These are phyloP conservation scores for Cryptocheilus praepositus DNA, from an alignment of 2,888 invertebrate species.

Conservation along the genomic window DNA sequence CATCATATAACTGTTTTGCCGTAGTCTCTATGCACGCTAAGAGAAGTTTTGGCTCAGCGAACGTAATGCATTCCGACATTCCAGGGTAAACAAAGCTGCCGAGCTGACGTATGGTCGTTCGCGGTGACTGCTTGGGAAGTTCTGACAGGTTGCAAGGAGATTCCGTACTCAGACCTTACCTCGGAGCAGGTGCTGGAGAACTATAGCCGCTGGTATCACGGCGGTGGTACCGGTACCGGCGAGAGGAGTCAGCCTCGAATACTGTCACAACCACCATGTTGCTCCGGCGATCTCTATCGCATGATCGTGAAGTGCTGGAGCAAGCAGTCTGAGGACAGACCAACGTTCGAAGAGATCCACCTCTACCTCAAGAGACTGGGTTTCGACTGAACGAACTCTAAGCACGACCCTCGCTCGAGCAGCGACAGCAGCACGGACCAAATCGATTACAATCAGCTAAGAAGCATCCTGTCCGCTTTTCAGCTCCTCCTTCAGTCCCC, in stretches of 20 bases:
- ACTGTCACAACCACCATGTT: constrained; percentile 82
- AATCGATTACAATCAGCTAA: constrained; percentile 71
- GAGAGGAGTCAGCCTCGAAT: constrained; percentile 76
- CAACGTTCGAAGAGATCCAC: constrained; percentile 91
- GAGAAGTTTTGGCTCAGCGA: too few relatives aligned
- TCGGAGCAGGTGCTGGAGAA: constrained; percentile 90
- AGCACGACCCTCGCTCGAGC: constrained; percentile 36
- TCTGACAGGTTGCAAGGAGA: constrained; percentile 85
- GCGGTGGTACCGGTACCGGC: constrained; percentile 71
- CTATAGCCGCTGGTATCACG: constrained; percentile 81
- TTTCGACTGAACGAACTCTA: constrained; percentile 60
- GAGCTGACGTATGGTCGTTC: constrained; percentile 94
- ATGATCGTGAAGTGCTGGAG: constrained; percentile 96
- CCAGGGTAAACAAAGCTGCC: constrained; percentile 91
- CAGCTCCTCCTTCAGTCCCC: constrained; percentile 13
- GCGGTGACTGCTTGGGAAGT: constrained; percentile 94
- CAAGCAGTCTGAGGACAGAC: constrained; percentile 86
- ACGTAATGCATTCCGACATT: background rate
- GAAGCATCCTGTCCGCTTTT: constrained; percentile 60
- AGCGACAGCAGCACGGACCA: constrained; percentile 65
- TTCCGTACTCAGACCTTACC: constrained; percentile 88
- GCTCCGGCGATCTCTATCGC: constrained; percentile 90
- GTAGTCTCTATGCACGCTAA: too few relatives aligned
- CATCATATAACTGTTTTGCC: too few relatives aligned
- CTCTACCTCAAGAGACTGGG: constrained; percentile 80